Evolutionary conservation across 1,140 invertebrate species (phyloP).

Genomic region (Ruditapes philippinarum): DNA sequence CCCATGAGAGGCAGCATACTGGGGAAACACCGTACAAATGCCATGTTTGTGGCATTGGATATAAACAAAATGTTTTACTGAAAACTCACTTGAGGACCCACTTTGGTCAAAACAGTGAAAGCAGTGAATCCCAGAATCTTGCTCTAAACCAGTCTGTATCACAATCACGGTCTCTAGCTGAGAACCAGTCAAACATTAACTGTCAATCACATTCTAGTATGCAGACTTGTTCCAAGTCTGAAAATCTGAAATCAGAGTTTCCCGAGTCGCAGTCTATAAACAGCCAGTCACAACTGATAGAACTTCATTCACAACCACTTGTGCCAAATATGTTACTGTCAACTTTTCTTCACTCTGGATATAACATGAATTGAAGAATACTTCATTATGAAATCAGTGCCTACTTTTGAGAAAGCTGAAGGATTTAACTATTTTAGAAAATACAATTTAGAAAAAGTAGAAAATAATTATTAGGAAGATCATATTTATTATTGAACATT

Average conservation of each 20-base stretch:
- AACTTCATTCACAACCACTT: slow-evolving; percentile 3
- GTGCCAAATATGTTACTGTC: neutral
- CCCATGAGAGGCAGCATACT: slow-evolving; percentile 46
- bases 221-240: slow-evolving; percentile 3
- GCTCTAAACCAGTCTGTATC: neutral
- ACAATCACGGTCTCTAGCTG: neutral
- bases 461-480: no score
- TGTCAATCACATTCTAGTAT: neutral
- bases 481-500: no score
- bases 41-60: slow-evolving; percentile 25
- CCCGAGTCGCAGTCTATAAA: neutral
- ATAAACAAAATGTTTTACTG: slow-evolving; percentile 43
- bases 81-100: slow-evolving; percentile 37
- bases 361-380: neutral
- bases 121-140: neutral
- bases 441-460: no score
- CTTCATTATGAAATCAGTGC: no score
- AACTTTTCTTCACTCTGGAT: neutral
- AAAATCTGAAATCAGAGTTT: neutral
- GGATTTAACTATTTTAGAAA: no score
- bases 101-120: neutral
- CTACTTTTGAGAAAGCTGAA: no score
- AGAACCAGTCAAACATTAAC: neutral
- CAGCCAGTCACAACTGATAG: neutral
- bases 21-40: slow-evolving; percentile 40